These are phyloP conservation scores for Myathropa florea DNA, from an alignment of 2,888 invertebrate species.

Conservation along the genomic window DNA sequence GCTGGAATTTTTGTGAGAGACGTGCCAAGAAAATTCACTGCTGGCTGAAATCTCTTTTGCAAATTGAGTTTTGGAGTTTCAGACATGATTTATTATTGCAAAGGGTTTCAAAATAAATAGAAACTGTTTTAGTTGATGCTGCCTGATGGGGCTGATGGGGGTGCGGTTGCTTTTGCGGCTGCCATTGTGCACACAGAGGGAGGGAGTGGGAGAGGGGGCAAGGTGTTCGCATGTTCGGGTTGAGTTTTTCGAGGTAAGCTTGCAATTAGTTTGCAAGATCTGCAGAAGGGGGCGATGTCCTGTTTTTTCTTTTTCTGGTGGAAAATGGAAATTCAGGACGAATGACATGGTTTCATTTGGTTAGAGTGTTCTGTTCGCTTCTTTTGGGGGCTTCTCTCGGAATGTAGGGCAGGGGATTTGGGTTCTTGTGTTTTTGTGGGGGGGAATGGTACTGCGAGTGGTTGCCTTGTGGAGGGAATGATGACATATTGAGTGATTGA, in stretches of 20 bases:
- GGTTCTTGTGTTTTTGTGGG: not conserved
- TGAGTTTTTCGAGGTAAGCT: not conserved
- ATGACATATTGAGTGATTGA: not conserved
- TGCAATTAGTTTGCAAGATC: not conserved
- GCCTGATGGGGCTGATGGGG: not conserved
- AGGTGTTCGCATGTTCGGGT: not conserved
- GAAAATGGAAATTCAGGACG: not conserved
- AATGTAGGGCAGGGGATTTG: not conserved
- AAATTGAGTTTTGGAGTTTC: conserved; percentile 67
- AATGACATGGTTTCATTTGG: not conserved
- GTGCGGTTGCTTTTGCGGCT: not conserved
- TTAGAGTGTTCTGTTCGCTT: not conserved
- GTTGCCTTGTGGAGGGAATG: not conserved
- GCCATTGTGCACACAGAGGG: not conserved
- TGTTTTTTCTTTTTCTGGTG: not conserved
- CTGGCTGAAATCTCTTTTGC: conserved; percentile 66
- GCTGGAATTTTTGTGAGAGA: conserved; percentile 53
- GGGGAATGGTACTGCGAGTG: not conserved
- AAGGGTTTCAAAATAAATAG: conserved; percentile 43
- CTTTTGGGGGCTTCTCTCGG: not conserved
- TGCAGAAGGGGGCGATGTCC: not conserved
- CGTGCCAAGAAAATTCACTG: conserved; percentile 68
- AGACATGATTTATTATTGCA: conserved; percentile 66
- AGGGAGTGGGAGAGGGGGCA: not conserved
- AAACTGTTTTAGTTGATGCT: conserved; percentile 23